Conservation (phyloP, 1,140 invertebrate species). For the Vanessa tameamea region DNA sequence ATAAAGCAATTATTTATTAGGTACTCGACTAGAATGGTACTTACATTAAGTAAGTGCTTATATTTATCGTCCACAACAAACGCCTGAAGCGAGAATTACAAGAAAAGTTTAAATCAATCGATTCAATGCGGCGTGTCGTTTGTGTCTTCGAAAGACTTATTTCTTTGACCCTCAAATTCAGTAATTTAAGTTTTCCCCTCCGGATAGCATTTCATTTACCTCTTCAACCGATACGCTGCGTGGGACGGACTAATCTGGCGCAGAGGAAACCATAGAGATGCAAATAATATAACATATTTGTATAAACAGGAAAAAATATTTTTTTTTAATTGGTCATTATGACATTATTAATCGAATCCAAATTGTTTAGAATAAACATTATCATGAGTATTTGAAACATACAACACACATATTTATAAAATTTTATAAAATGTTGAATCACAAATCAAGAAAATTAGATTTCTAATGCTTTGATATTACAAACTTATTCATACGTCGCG, state of each 20-base stretch:
- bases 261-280: slow-evolving; percentile 49
- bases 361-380: no score
- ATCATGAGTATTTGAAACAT: no score
- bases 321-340: no score
- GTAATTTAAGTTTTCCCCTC: slow-evolving; percentile 81
- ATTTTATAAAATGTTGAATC: no score
- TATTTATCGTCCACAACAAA: slow-evolving; percentile 1
- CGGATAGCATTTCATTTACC: slow-evolving; percentile 81
- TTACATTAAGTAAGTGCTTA: no score
- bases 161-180: slow-evolving; percentile 80
- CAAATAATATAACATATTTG: neutral
- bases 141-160: slow-evolving; percentile 75
- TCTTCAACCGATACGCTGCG: slow-evolving; percentile 79
- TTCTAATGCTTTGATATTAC: no score
- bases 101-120: slow-evolving; percentile 68
- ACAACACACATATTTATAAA: no score
- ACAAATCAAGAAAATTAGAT: no score
- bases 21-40: neutral
- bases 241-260: slow-evolving; percentile 78
- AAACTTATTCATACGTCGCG: no score
- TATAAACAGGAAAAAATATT: neutral
- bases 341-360: no score
- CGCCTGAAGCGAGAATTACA: neutral
- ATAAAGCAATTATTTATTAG: neutral
- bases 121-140: slow-evolving; percentile 58